phyloP scores from a whole-genome alignment of 2,113 vertebrate species.

The Strix aluco region DNA sequence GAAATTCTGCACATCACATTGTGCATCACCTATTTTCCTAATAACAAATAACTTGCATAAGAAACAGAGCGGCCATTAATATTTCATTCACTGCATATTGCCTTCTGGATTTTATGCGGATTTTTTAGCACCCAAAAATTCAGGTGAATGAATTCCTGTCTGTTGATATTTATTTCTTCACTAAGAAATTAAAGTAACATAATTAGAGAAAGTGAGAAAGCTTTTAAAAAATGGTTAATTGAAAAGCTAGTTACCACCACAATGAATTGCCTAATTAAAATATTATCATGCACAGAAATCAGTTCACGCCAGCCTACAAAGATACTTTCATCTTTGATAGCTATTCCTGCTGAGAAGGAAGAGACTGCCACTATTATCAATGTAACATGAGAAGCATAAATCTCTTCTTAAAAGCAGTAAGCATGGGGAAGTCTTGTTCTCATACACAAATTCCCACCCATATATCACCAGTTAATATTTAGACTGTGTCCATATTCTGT shows the following conservation, averaged over 20 bases:
- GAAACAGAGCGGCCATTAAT: neutral
- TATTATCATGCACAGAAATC: conserved; percentile 9
- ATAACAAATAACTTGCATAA: neutral
- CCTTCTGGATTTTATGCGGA: neutral
- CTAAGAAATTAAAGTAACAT: neutral
- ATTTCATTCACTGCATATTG: neutral
- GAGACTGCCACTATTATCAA: neutral
- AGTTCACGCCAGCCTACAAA: conserved; percentile 5
- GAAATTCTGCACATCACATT: neutral
- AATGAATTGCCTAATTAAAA: conserved; percentile 60
- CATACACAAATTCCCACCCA: neutral
- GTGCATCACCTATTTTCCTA: neutral
- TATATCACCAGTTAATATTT: neutral
- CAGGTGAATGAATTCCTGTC: neutral
- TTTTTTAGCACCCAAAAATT: neutral
- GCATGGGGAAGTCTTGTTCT: neutral
- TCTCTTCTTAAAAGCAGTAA: neutral
- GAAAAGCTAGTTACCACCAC: conserved; percentile 20
- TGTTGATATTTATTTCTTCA: neutral
- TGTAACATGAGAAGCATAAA: neutral
- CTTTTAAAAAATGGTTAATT: neutral
- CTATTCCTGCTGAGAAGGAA: conserved; percentile 2
- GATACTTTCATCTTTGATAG: conserved; percentile 16
- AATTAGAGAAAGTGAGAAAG: conserved; percentile 11
- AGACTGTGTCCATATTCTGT: neutral